phyloP scores from a whole-genome alignment of 2,797 vertebrate species.

The Rhinatrema bivittatum region DNA sequence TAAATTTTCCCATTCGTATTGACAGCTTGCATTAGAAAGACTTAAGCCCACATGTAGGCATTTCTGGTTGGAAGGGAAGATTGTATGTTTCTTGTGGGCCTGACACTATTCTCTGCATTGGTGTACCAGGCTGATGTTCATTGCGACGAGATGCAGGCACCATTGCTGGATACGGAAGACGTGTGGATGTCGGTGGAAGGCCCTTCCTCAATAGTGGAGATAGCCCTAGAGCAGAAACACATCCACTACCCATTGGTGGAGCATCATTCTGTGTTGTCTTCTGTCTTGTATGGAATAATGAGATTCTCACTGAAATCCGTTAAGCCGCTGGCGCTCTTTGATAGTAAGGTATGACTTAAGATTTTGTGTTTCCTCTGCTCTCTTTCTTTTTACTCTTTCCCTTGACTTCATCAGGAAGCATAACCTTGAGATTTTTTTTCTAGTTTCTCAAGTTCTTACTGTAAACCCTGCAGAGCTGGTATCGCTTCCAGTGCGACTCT shows the following conservation, averaged over 20 bases:
- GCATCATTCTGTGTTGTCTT: conserved; percentile 83
- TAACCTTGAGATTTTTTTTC: too few relatives aligned
- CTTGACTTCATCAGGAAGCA: conserved; percentile 61
- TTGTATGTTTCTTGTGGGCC: too few relatives aligned
- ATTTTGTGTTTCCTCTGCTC: conserved; percentile 4
- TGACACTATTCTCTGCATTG: background rate
- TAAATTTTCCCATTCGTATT: too few relatives aligned
- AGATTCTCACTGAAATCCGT: conserved; percentile 70
- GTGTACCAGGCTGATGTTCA: conserved; percentile 71
- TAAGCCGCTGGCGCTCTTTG: conserved; percentile 87
- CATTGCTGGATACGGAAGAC: conserved; percentile 78
- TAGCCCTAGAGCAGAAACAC: conserved; percentile 85
- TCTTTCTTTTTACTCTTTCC: conserved; percentile 11
- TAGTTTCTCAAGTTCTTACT: too few relatives aligned
- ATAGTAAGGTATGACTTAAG: conserved; percentile 92
- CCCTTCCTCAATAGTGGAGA: conserved; percentile 81
- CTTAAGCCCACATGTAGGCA: too few relatives aligned
- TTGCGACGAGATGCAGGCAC: conserved; percentile 71
- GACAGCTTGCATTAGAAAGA: too few relatives aligned
- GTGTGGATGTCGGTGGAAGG: conserved; percentile 78
- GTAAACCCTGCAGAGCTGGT: too few relatives aligned
- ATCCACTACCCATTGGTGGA: conserved; percentile 89
- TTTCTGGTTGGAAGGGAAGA: too few relatives aligned
- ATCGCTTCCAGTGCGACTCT: too few relatives aligned
- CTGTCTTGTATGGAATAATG: conserved; percentile 73